Percentiles rank a stretch among this genome's conserved stretches.
These are phyloP conservation scores for Leptinotarsa juncta DNA, from an alignment of 2,888 invertebrate species.

Conservation along the genomic window DNA sequence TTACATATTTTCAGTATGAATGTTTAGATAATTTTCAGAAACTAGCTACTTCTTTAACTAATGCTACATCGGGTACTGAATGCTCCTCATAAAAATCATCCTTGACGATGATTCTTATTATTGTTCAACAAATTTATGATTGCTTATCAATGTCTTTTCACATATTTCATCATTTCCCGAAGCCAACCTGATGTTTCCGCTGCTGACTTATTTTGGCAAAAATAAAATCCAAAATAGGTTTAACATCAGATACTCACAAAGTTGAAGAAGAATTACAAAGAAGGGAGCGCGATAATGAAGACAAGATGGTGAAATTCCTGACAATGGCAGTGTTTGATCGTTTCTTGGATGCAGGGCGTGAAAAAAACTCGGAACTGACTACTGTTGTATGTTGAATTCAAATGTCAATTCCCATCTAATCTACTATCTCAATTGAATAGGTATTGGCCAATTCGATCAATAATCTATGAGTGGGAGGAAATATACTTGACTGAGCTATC, in stretches of 20 bases:
- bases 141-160: too few relatives aligned
- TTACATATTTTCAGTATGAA: conserved; percentile 3
- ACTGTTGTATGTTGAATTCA: neutral
- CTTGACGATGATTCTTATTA: neutral
- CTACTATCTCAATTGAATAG: too few relatives aligned
- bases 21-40: too few relatives aligned
- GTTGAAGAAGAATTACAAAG: neutral
- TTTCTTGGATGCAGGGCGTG: neutral
- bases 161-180: too few relatives aligned
- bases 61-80: too few relatives aligned
- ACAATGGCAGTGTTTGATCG: conserved; percentile 8
- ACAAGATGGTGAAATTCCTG: conserved; percentile 14
- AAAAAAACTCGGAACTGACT: neutral
- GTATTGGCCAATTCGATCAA: too few relatives aligned
- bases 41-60: too few relatives aligned
- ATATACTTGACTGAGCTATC: too few relatives aligned
- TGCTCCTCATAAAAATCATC: too few relatives aligned
- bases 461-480: too few relatives aligned
- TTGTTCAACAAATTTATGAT: neutral
- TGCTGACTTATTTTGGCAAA: neutral
- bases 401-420: too few relatives aligned
- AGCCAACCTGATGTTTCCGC: neutral
- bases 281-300: conserved; percentile 6
- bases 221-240: neutral
- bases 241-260: neutral